These are phyloP conservation scores for Ennomos quercinarius DNA, from an alignment of 2,888 invertebrate species.

Conservation along the genomic window DNA sequence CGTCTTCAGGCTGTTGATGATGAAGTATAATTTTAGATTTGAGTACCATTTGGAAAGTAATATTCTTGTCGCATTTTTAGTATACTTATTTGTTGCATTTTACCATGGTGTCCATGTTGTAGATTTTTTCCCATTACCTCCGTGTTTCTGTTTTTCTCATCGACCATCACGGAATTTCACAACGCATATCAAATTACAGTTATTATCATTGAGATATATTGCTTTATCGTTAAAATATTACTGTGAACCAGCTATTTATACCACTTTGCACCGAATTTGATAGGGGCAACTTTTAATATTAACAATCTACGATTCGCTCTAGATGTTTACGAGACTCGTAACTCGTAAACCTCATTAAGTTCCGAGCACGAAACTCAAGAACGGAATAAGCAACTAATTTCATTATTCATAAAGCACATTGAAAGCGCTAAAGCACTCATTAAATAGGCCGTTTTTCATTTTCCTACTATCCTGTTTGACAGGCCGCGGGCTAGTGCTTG, in stretches of 20 bases:
- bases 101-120: no score
- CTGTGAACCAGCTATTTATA: constrained; percentile 13
- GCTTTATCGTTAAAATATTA: constrained; percentile 21
- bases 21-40: no score
- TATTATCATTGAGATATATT: constrained; percentile 28
- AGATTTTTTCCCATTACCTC: no score
- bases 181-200: constrained; percentile 13
- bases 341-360: constrained; percentile 78
- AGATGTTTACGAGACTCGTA: constrained; percentile 68
- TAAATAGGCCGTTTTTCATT: constrained; percentile 78
- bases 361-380: constrained; percentile 75
- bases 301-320: constrained; percentile 59
- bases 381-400: constrained; percentile 83
- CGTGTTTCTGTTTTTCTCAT: not conserved
- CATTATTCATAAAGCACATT: constrained; percentile 85
- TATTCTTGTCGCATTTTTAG: no score
- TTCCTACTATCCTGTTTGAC: constrained; percentile 80
- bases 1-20: no score
- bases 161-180: constrained; percentile 7
- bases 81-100: no score
- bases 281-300: constrained; percentile 44
- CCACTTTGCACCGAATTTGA: constrained; percentile 18
- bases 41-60: no score
- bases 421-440: constrained; percentile 84
- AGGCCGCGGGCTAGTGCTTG: constrained; percentile 72